phyloP scores from a whole-genome alignment of 1,140 invertebrate species.

The Callitettix versicolor region DNA sequence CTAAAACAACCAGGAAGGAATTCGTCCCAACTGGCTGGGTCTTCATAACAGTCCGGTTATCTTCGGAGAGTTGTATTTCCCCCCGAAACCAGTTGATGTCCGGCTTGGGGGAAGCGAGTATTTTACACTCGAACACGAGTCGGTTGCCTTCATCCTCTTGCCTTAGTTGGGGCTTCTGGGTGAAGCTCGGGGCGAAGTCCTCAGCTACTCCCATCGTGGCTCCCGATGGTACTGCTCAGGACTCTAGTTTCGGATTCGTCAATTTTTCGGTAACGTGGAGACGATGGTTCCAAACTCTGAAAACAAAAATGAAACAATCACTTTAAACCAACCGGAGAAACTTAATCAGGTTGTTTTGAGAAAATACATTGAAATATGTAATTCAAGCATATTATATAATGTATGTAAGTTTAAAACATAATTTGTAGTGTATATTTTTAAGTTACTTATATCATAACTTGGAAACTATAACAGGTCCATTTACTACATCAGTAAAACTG shows the following conservation, averaged over 20 bases:
- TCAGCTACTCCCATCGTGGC: constrained; percentile 65
- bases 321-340: too few species aligned
- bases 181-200: constrained; percentile 94
- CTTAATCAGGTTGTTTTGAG: too few species aligned
- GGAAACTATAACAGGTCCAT: too few species aligned
- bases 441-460: too few species aligned
- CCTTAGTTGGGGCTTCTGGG: constrained; percentile 88
- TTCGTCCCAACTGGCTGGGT: constrained; percentile 73
- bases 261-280: constrained; percentile 7
- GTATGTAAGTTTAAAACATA: too few species aligned
- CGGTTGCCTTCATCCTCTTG: constrained; percentile 94
- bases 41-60: constrained; percentile 73
- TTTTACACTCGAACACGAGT: constrained; percentile 88
- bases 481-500: too few species aligned
- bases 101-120: constrained; percentile 77
- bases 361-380: too few species aligned
- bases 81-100: constrained; percentile 86
- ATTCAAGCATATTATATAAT: too few species aligned
- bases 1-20: constrained; percentile 81
- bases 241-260: constrained; percentile 8
- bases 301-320: background rate
- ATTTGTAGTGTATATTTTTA: too few species aligned
- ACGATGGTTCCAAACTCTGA: constrained; percentile 3
- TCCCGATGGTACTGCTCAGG: background rate
- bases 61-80: constrained; percentile 69